These are phyloP conservation scores for Penaeus indicus DNA, from an alignment of 1,140 invertebrate species.

Conservation along the genomic window DNA sequence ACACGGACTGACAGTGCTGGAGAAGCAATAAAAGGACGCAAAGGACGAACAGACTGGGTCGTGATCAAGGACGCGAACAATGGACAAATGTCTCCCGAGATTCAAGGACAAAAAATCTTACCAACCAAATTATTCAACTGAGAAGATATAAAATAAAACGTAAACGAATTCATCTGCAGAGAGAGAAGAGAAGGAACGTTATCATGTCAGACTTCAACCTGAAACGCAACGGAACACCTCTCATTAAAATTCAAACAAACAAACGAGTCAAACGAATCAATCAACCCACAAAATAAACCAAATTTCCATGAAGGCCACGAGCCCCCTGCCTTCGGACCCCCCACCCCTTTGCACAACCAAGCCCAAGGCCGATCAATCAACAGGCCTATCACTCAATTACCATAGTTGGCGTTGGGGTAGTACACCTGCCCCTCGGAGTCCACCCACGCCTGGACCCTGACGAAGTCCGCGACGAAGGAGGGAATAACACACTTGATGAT, in stretches of 20 bases:
- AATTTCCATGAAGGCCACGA: no score
- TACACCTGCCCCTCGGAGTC: constrained; percentile 83
- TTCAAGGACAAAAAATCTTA: no score
- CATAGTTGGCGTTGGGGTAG: constrained; percentile 59
- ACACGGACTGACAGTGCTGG: neutral
- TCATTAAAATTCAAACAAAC: neutral
- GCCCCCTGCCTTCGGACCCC: no score
- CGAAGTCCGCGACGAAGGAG: constrained; percentile 91
- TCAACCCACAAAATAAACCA: neutral
- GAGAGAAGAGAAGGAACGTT: no score
- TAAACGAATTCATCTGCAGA: no score
- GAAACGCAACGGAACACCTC: no score
- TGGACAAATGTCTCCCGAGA: no score
- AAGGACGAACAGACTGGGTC: no score
- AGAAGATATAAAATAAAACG: no score
- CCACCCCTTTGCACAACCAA: neutral
- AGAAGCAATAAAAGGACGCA: neutral
- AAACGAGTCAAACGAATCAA: neutral
- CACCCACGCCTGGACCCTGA: constrained; percentile 90
- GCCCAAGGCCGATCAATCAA: neutral
- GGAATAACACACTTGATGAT: constrained; percentile 94
- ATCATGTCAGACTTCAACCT: no score
- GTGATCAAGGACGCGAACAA: no score
- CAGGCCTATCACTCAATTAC: constrained; percentile 35
- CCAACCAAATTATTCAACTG: no score